Percentiles rank a stretch among this genome's conserved stretches.
Evolutionary conservation across 2,113 vertebrate species (phyloP).

Genomic region (Prolemur simus): DNA sequence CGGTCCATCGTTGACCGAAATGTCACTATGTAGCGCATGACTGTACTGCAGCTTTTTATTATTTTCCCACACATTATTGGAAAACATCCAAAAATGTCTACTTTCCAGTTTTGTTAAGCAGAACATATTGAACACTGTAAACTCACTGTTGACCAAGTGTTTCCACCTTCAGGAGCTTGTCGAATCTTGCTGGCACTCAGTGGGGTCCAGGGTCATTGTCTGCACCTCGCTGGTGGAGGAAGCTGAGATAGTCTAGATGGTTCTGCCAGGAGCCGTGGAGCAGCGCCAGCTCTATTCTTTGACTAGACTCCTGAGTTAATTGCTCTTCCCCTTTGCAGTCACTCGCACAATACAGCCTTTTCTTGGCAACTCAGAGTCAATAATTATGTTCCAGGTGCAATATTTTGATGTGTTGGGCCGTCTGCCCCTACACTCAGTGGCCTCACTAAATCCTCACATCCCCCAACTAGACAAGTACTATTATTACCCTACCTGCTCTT

Average conservation of each 20-base stretch:
- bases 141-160: neutral
- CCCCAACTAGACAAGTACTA: too few species aligned
- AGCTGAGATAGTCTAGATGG: neutral
- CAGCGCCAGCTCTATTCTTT: neutral
- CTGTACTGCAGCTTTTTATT: neutral
- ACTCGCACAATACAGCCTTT: neutral
- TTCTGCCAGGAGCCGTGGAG: neutral
- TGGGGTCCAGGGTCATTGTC: neutral
- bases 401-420: fast-evolving
- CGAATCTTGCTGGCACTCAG: neutral
- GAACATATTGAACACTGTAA: neutral
- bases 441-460: neutral
- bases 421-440: neutral
- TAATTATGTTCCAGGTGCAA: neutral
- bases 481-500: neutral
- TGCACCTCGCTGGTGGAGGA: neutral
- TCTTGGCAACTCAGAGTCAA: neutral
- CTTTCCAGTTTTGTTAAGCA: neutral
- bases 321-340: neutral
- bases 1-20: neutral
- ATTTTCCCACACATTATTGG: neutral
- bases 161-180: neutral
- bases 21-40: neutral
- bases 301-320: neutral
- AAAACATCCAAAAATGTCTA: neutral